A percentile compares a stretch with the other conserved stretches of the same genome.
These are phyloP conservation scores for Trachymyrmex cornetzi DNA, from an alignment of 1,140 invertebrate species.

Conservation along the genomic window DNA sequence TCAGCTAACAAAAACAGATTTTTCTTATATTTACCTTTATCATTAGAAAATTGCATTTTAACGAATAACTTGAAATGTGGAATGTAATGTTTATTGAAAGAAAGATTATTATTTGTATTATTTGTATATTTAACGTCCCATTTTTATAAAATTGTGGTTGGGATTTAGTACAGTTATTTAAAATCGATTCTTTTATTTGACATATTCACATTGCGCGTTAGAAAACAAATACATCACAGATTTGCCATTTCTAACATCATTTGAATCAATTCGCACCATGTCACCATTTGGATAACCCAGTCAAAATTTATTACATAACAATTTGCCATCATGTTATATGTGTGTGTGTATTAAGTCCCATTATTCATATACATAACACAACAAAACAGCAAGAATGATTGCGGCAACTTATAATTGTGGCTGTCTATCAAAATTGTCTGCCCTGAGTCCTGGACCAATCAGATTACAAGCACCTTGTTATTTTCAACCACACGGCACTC, in stretches of 20 bases:
- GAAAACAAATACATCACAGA: conserved; percentile 13
- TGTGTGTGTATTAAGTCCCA: neutral
- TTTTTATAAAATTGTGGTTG: conserved; percentile 40
- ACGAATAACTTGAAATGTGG: neutral
- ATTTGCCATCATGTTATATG: conserved; percentile 28
- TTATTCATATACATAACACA: neutral
- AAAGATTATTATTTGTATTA: neutral
- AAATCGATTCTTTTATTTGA: conserved; percentile 33
- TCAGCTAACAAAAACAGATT: neutral
- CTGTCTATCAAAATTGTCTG: conserved; percentile 47
- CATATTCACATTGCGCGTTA: conserved; percentile 6
- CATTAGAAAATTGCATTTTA: conserved; percentile 20
- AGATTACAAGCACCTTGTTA: conserved; percentile 14
- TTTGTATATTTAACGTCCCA: conserved; percentile 14
- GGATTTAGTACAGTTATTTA: neutral
- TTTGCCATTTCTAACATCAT: neutral
- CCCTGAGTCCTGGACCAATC: neutral
- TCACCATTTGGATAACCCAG: neutral
- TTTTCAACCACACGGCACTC: neutral
- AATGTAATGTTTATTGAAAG: neutral
- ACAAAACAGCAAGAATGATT: conserved; percentile 72
- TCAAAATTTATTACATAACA: conserved; percentile 11
- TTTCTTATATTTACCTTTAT: conserved; percentile 23
- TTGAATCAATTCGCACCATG: conserved; percentile 18
- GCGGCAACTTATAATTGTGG: conserved; percentile 73